Percentiles rank a stretch among this genome's conserved stretches.
Evolutionary conservation across 2,888 invertebrate species (phyloP).

Genomic region (Xylophagus ater): DNA sequence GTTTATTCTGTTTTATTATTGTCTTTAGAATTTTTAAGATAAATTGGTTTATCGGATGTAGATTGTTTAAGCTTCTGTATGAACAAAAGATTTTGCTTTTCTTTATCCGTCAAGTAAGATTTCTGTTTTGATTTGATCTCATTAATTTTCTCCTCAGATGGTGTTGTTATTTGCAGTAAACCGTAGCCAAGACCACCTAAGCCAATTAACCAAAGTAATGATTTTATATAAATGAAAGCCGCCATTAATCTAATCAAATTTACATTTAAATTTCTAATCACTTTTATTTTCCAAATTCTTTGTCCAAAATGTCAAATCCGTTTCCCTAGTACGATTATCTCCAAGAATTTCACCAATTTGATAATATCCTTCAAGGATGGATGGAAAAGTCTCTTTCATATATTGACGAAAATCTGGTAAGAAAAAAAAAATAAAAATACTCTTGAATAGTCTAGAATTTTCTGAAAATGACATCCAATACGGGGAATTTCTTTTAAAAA

Average conservation of each 20-base stretch:
- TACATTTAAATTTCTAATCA: constrained; percentile 20
- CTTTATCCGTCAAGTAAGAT: constrained; percentile 21
- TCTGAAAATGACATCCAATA: constrained; percentile 2
- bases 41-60: constrained; percentile 17
- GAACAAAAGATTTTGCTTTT: constrained; percentile 29
- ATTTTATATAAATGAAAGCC: constrained; percentile 35
- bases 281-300: constrained; percentile 21
- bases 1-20: constrained; percentile 1
- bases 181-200: constrained; percentile 50
- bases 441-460: constrained; percentile 1
- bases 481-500: background rate
- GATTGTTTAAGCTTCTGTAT: constrained; percentile 29
- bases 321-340: constrained; percentile 40
- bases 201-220: constrained; percentile 48
- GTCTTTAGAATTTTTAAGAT: constrained; percentile 3
- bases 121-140: constrained; percentile 25
- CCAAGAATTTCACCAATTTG: constrained; percentile 52
- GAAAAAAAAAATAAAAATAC: constrained; percentile 13
- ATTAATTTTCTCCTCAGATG: constrained; percentile 38
- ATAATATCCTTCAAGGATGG: constrained; percentile 57
- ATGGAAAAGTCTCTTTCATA: constrained; percentile 54
- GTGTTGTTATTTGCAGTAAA: constrained; percentile 46
- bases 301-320: constrained; percentile 48
- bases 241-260: constrained; percentile 25
- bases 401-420: constrained; percentile 59